Evolutionary conservation across 2,888 invertebrate genomes (phyloP).

Genomic region (Phyllotreta cruciferae): DNA sequence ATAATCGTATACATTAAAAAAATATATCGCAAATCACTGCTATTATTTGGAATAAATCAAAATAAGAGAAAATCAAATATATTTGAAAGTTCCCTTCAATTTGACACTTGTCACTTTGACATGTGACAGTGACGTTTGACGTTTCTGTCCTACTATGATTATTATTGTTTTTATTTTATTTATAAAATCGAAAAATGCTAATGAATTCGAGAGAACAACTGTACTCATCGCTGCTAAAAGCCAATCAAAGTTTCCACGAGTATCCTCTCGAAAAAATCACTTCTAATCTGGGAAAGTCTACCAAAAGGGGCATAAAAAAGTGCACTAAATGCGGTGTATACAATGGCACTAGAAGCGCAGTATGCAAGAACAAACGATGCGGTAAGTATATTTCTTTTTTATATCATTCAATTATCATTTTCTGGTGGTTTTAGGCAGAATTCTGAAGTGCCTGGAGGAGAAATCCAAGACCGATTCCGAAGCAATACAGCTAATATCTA

Average conservation of each 20-base stretch:
- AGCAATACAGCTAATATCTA: conserved; percentile 71
- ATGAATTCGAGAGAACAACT: conserved; percentile 15
- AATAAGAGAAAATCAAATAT: too few species aligned
- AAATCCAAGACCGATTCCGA: conserved; percentile 67
- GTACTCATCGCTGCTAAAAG: conserved; percentile 12
- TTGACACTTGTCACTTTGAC: too few species aligned
- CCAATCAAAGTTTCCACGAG: conserved; percentile 14
- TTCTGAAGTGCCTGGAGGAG: conserved; percentile 68
- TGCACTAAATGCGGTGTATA: conserved; percentile 78
- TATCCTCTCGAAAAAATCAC: conserved; percentile 40
- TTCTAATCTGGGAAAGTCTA: conserved; percentile 61
- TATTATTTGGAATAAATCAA: too few species aligned
- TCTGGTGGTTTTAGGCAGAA: conserved; percentile 51
- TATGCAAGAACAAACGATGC: conserved; percentile 76
- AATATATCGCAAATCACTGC: too few species aligned
- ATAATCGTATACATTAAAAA: too few species aligned
- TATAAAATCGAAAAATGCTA: conserved; percentile 4
- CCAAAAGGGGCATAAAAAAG: conserved; percentile 74
- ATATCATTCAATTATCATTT: too few species aligned
- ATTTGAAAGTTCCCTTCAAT: too few species aligned
- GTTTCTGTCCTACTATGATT: too few species aligned
- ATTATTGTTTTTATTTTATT: too few species aligned
- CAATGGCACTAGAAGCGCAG: conserved; percentile 77
- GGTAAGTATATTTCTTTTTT: conserved; percentile 49
- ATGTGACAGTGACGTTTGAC: too few species aligned